Base-by-base conservation (phyloP, 2,113 vertebrate species). In the Lagopus leucura region DNA sequence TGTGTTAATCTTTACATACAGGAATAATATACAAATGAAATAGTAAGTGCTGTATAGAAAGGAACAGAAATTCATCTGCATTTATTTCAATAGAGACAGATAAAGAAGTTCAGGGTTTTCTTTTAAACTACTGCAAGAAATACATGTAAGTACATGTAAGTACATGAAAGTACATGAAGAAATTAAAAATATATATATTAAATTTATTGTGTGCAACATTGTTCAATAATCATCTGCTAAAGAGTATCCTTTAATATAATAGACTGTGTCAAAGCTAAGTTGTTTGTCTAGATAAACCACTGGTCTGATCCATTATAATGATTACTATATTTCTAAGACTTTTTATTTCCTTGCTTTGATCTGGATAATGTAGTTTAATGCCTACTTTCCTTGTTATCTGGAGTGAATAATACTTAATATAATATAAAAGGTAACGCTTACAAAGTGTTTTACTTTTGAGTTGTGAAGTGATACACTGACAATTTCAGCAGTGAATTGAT, bases 341-440 rank as follows among this genome's bases (percentile, higher is more conserved):
- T 93, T 90, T 94, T 88, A 84, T 93, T 94, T 93, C 86, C 83
- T 89, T 90, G 84, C 90, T 94, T 92, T 90, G 70, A 95, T 92
- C 77, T 79, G 83, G 63, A 86, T 96, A 95, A 94, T 93, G 57
- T 74, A 92, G 84, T 86, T 78, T 92, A 90, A 93, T 94, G 57
- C 58, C 74, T 88, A 82, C 81, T 96, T 94, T 45, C 89, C 86
- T 85, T 87, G 67, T 94, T 95, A 92, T 81, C 90, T 88, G 34
- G 66, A 84, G 83, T 93, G 86, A 93, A 89, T 94, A 93, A 93
- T 92, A 75, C 47, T 71, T 69, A 72, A 34, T 52, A 84, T 69
- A 75, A 34, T 52, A 84, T 69, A 75, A 34, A 48, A 94, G 74
- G 58, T 12, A 63, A 89, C 40, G 12, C 40, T 40, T 40, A 40